Base-by-base conservation (phyloP, 2,113 vertebrate genomes). In the Electrona antarctica region DNA sequence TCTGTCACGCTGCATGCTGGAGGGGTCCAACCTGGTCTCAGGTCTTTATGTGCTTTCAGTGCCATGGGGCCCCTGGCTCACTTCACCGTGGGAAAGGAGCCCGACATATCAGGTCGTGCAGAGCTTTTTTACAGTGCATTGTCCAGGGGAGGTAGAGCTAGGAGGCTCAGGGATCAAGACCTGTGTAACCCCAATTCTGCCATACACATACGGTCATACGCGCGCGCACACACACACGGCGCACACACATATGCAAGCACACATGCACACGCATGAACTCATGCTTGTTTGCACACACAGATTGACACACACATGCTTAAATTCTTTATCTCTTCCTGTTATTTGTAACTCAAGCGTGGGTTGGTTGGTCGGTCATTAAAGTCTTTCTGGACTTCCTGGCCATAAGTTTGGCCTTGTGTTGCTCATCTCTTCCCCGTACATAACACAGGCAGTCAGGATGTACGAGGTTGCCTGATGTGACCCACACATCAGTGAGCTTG, bases 31-130 rank as follows among this genome's bases (percentile, higher is more conserved):
- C 82, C 67, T 71, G 70, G 79, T 56, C 67, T 70, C n/a, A 4
- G 57, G 51, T 74, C 21, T 82, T 89, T 82, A 90, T 87, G 80
- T 78, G 75, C 61, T 77, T 59, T 52, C 45, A 65, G 82, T 73
- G 76, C 80, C 76, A 84, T 41, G 78, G 76, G 76, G 69, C 83
- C 86, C 82, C 78, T 13, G 5, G 21, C 49, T 78, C 65, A 70
- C 83, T 11, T 15, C 60, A 15, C 76, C 78, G 89, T 92, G 90
- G 89, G 92, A 93, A 92, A 65, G 65, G 46, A 79, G 65, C 33
- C 50, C 60, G 75, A 80, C 41, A 21, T 76, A 76, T 78, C 69
- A 80, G 74, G 78, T 83, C 75, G 59, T 70, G 21, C 68, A 73
- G 63, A 71, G 46, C 67, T 51, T 69, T 49, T 87, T 91, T 81